Base-by-base conservation (phyloP, 2,113 vertebrate genomes). In the Hemiscyllium ocellatum region DNA sequence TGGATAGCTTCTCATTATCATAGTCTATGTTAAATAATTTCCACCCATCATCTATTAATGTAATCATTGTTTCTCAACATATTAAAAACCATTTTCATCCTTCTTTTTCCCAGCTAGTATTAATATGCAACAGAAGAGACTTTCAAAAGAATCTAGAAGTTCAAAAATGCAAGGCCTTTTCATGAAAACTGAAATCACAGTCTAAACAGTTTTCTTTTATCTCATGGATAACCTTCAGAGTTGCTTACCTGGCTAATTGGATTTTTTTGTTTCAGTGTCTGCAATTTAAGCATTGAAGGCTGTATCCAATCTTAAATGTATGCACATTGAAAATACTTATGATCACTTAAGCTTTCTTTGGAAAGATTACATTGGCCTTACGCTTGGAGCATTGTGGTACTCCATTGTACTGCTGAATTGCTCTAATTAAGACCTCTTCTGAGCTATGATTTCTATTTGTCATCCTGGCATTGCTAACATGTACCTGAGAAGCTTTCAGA, bases 181-280 rank as follows among this genome's bases (percentile, higher is more conserved):
- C n/a, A n/a, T 7, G 24, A 22, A 68, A 22, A 94, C 65, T 20
- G 90, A 68, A 22, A 61, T 17, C 61, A 37, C 19, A 94, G 65
- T 42, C 61, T 66, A 66, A 94, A 93, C 90, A 93, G 61, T 66
- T 50, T 37, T 12, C 5, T 68, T 42, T 66, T 47, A 94, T 94
- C 93, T 70, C 17, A 24, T 26, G 13, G 10, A 13, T 1, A 70
- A 20, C 66, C 91, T 68, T 69, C 65, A 47, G 91, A 69, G 66
- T 94, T 94, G 65, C 65, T 94, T 94, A 94, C 91, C 93, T 94
- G 93, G 66, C 37, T 69, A 47, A 94, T 42, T 70, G 7, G 37
- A 47, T 42, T 47, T 94, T 61, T 94, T 47, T 94, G 42, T 94
- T 50, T 94, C 19, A 50, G 22, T 29, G 93, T 6, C 33, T 10